Percentiles rank a stretch among this genome's conserved stretches.
Conservation (phyloP, 2,888 invertebrate genomes). For the Anoncus sp. region DNA sequence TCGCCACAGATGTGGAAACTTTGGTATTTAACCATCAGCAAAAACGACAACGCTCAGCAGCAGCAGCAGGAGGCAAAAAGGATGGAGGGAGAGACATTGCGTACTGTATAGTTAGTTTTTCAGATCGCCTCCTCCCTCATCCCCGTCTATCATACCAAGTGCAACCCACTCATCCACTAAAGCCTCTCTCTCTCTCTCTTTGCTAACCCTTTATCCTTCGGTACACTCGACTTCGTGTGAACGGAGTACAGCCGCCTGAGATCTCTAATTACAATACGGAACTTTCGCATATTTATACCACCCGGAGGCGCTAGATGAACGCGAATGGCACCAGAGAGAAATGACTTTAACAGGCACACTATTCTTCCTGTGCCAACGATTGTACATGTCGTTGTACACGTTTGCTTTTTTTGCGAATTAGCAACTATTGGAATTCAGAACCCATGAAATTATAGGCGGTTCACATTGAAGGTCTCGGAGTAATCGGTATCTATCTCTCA, state of each 20-base stretch:
- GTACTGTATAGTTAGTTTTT: constrained; percentile 44
- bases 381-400: background rate
- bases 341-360: constrained; percentile 17
- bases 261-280: constrained; percentile 64
- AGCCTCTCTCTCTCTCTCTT: constrained; percentile 31
- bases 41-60: constrained; percentile 52
- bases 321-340: constrained; percentile 30
- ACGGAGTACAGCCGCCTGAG: constrained; percentile 42
- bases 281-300: constrained; percentile 62
- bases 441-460: constrained; percentile 29
- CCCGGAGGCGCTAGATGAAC: constrained; percentile 34
- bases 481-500: background rate
- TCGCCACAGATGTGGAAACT: constrained; percentile 49
- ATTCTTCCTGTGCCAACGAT: constrained; percentile 10
- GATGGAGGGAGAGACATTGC: constrained; percentile 14
- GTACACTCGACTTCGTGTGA: constrained; percentile 50
- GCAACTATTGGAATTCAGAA: constrained; percentile 18
- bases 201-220: constrained; percentile 42
- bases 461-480: too few species aligned
- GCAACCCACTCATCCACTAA: constrained; percentile 47
- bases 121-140: constrained; percentile 1
- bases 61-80: background rate
- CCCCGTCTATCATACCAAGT: constrained; percentile 24
- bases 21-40: constrained; percentile 52
- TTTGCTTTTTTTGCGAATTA: constrained; percentile 31